Percentiles rank a stretch among this genome's conserved stretches.
These are phyloP conservation scores for Seladonia tumulorum DNA, from an alignment of 2,888 invertebrate species.

Conservation along the genomic window DNA sequence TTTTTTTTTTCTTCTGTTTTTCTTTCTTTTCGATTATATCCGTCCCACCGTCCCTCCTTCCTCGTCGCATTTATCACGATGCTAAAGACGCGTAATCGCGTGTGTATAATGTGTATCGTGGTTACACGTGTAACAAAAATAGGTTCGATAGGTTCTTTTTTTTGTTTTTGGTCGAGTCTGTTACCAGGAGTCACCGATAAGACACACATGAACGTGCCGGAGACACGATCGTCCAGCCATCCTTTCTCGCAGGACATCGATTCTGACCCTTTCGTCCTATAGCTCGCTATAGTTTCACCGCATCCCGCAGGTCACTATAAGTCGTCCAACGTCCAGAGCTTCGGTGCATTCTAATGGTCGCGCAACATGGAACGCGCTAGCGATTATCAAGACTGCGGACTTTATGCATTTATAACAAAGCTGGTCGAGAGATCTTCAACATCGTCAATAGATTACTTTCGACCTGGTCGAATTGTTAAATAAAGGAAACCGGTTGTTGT, in stretches of 20 bases:
- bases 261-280: background rate
- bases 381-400: background rate
- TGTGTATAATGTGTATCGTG: constrained; percentile 63
- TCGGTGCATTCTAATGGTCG: background rate
- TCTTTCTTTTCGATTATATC: constrained; percentile 3
- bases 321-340: background rate
- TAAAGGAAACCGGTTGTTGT: background rate
- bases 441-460: too few species aligned
- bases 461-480: background rate
- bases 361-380: background rate
- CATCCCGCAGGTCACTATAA: background rate
- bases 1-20: too few species aligned
- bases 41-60: background rate
- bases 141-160: constrained; percentile 66
- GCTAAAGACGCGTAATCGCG: constrained; percentile 66
- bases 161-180: constrained; percentile 63
- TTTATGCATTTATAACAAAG: background rate
- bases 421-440: background rate
- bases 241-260: constrained; percentile 2
- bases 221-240: constrained; percentile 40
- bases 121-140: constrained; percentile 71
- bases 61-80: constrained; percentile 54
- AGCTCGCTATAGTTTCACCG: constrained; percentile 1
- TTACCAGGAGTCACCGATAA: constrained; percentile 68
- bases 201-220: constrained; percentile 65